phyloP scores from a whole-genome alignment of 1,140 invertebrate genomes.

The Nasonia longicornis region DNA sequence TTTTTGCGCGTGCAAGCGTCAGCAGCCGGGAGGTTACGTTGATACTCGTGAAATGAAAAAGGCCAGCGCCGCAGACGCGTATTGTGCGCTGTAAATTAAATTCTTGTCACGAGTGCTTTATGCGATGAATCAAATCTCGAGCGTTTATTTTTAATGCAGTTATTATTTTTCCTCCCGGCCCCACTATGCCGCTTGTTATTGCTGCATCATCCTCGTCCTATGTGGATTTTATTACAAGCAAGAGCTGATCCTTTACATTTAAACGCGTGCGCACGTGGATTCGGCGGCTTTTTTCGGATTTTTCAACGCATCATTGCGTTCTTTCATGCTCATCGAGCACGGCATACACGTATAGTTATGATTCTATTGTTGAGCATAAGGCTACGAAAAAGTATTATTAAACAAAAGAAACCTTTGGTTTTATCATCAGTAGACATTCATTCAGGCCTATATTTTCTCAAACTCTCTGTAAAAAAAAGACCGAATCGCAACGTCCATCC shows the following conservation, averaged over 20 bases:
- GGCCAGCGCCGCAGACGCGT: not conserved
- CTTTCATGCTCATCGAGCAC: not conserved
- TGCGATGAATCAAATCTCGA: constrained; percentile 9
- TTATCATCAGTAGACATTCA: not conserved
- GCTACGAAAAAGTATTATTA: not conserved
- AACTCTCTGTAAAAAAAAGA: not conserved
- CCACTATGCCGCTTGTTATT: not conserved
- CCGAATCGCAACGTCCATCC: not conserved
- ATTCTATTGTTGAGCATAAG: not conserved
- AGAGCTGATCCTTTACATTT: no score
- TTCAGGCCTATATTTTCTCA: not conserved
- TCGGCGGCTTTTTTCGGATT: not conserved
- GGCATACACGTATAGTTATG: not conserved
- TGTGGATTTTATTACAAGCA: no score
- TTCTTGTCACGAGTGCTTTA: constrained; percentile 25
- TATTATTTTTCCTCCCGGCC: constrained; percentile 9
- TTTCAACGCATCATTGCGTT: not conserved
- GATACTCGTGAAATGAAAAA: constrained; percentile 14
- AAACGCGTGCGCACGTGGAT: no score
- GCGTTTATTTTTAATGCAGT: constrained; percentile 2
- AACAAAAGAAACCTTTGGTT: not conserved
- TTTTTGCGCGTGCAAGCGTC: not conserved
- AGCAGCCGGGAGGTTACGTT: not conserved
- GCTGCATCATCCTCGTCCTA: no score
- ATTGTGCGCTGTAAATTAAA: constrained; percentile 29